Evolutionary conservation across 1,140 invertebrate genomes (phyloP), one percentile per base, ranked within the genome.

Genomic region (Musca vetustissima): DNA sequence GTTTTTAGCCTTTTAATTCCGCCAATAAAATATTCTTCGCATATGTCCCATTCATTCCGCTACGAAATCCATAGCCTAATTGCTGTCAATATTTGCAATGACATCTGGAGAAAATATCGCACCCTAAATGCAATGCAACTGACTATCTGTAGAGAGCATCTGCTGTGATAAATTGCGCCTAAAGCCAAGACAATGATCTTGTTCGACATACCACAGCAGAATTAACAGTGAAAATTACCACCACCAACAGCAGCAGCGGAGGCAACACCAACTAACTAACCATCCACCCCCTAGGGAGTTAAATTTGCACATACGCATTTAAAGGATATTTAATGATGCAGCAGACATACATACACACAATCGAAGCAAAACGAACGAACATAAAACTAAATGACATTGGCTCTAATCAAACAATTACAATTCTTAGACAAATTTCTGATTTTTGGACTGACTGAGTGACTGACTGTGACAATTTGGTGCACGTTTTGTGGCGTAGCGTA

Each of bases 341-440:
- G 1, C 36, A 13, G 1, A 43, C 36, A 43, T n/a, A n/a, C n/a
- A 43, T 36, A 21, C 49, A 6, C 1, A 52, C 49, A 52, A 7
- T 14, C 4, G 17, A 57, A 57, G 4, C 15, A 7, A 13, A 32
- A 14, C 24, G 28, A 28, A 25, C 22, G 14, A 28, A 3, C 24
- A 57, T n/a, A 28, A 57, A 22, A 59, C 28, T 59, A 32, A 32
- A 28, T 43, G 32, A 2, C 17, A 28, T 59, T 59, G 17, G 28
- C 21, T 52, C n/a, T 21, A 61, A 61, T 61, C 57, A 61, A 36
- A 61, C 57, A 61, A 61, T 61, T 61, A 61, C 57, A 19, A 61
- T 61, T 61, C 28, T 61, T 36, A 61, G 57, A 61, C 57, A 61
- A 61, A 61, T 61, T 61, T 61, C n/a, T 52, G 21, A 1, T 8